Evolutionary conservation across 2,113 vertebrate species (phyloP).

Genomic region (Nycticorax nycticorax): DNA sequence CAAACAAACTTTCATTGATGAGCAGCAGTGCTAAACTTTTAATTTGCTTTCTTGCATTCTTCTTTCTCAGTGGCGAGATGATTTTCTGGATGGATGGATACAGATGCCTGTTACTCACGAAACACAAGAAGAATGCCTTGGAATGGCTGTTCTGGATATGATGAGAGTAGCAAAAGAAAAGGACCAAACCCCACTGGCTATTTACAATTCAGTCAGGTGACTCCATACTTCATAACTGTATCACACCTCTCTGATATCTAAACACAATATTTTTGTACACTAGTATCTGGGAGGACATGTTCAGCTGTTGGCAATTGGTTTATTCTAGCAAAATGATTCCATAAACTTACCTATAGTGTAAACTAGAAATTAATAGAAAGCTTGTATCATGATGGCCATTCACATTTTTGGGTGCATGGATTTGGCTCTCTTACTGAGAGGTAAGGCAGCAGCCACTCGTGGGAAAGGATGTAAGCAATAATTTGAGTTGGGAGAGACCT

Average conservation of each 20-base stretch:
- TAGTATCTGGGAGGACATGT: background rate
- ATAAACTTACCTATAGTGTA: background rate
- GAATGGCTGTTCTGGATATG: conserved; percentile 97
- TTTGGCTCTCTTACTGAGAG: background rate
- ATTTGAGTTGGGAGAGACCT: background rate
- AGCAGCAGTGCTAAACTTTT: background rate
- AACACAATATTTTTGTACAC: background rate
- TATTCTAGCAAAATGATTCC: background rate
- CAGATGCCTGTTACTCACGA: conserved; percentile 87
- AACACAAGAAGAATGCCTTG: conserved; percentile 94
- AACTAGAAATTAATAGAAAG: background rate
- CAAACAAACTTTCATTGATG: background rate
- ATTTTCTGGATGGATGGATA: conserved; percentile 88
- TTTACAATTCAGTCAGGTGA: conserved; percentile 91
- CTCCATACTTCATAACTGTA: background rate
- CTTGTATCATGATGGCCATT: background rate
- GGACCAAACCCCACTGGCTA: conserved; percentile 82
- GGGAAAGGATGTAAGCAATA: background rate
- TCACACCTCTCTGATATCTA: background rate
- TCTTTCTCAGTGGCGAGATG: conserved; percentile 86
- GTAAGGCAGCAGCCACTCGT: background rate
- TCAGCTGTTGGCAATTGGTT: background rate
- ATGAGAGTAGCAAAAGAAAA: conserved; percentile 95
- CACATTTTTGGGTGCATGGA: background rate
- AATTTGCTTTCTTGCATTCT: background rate